phyloP scores from a whole-genome alignment of 2,113 vertebrate species.

The Corythaixoides concolor region DNA sequence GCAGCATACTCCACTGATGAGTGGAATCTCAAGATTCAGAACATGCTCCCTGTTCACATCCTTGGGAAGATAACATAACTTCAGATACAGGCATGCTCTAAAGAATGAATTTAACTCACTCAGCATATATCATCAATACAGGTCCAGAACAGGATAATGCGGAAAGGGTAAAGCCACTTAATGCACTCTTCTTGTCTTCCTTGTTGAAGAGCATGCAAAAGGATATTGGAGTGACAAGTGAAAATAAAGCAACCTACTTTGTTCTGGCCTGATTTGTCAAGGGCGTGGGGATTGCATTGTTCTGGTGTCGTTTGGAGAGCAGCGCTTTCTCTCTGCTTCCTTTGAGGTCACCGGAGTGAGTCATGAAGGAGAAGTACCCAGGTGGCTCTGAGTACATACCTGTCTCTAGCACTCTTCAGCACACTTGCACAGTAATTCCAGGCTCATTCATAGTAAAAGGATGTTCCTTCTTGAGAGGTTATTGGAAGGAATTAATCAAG shows the following conservation, averaged over 20 bases:
- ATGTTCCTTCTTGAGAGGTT: background rate
- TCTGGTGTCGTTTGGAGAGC: background rate
- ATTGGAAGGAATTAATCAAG: conserved; percentile 1
- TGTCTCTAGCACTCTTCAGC: conserved; percentile 7
- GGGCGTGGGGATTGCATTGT: background rate
- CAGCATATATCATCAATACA: background rate
- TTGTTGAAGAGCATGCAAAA: background rate
- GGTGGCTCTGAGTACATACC: conserved; percentile 4
- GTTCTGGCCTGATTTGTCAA: background rate
- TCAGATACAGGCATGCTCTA: background rate
- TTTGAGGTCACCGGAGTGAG: background rate
- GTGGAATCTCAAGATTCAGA: background rate
- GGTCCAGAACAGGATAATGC: background rate
- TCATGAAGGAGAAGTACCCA: background rate
- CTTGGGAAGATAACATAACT: background rate
- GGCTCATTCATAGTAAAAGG: background rate
- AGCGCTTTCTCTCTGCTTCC: background rate
- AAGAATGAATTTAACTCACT: background rate
- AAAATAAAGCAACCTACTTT: background rate
- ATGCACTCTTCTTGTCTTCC: background rate
- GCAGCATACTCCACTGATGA: background rate
- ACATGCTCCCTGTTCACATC: background rate
- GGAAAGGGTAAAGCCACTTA: background rate
- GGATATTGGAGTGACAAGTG: background rate
- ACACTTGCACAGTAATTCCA: background rate